Evolutionary conservation across 2,797 vertebrate species (phyloP), one percentile per base, ranked within the genome.

Genomic region (Enoplosus armatus): DNA sequence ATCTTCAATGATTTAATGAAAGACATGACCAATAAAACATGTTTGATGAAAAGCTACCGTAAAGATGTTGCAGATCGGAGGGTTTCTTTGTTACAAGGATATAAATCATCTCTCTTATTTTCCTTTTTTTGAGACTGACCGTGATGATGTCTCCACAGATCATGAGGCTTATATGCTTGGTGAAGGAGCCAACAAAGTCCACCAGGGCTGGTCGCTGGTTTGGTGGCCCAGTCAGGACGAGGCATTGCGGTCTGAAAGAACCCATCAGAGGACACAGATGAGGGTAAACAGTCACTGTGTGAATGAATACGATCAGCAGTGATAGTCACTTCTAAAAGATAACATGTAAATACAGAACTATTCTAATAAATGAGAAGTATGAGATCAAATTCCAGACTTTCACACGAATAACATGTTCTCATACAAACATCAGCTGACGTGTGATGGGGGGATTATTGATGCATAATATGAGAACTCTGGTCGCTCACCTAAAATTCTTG

Each of bases 141-240:
- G 80, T 93, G 39, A 94, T 64, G 31, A 95, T 92, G 77, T 96
- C 94, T 15, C 95, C 95, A 54, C 95, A 96, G 81, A 96, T 93
- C 95, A 95, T 95, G 47, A 96, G 94, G 79, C 95, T 96, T 54
- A 91, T 83, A 1, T 94, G 93, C 77, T 96, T 96, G 5, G 95
- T 96, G 81, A 96, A 95, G 54, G 91, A 86, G 2, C 87, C 85
- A 6, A 95, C 95, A 77, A 96, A 97, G 84, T 96, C 95, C 66
- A 96, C 95, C 54, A 96, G 87, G 0, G 95, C 94, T 8, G 95
- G 96, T 16, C 93, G 86, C 54, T 94, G 89, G 56, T 80, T 94
- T 14, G 95, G 94, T 1, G 95, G 93, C 33, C 95, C 94, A 0
- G 94, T 96, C 31, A 96, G 83, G 27, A 95, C 95, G 11, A 96